Base-by-base conservation (phyloP, 2,113 vertebrate species). In the Hemiprocne comata region DNA sequence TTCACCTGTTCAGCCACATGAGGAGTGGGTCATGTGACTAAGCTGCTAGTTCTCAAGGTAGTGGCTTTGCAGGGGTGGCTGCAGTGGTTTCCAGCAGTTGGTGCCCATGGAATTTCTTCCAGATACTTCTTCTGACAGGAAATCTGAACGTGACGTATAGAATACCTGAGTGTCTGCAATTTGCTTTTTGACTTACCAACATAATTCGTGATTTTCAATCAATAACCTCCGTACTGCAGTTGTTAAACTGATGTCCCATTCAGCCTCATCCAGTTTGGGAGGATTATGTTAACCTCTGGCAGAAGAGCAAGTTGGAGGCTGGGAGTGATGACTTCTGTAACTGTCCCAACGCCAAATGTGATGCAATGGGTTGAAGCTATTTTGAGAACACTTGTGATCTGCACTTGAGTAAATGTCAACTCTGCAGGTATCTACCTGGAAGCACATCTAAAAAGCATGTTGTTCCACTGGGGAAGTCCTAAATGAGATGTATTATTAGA, bases 401-500 rank as follows among this genome's bases (percentile, higher is more conserved):
- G 54, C 60, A 54, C 72, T 72, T 62, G 58, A 79, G 54, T 76
- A 92, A 95, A 76, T n/a, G 31, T 58, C 51, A 26, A 1, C 55
- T 77, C 65, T 66, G n/a, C 55, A 84, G 55, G 51, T 93, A 81
- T 89, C 65, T 74, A 33, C n/a, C 81, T 66, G 46, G 40, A 73
- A 84, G 33, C 6, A 31, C 46, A 71, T 23, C 46, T 72, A 12
- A 78, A 74, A 42, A 94, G 24, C 24, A 28, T 15, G 2, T 24
- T 57, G 14, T 44, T 69, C n/a, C 28, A 53, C 31, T 16, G 12
- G 25, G 25, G 10, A 13, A 87, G 57, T 64, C 62, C n/a, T 75
- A 85, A 65, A 74, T 31, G 58, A 73, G 62, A 62, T 1, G 6
- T 16, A 7, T 17, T 51, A 54, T 57, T 55, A 25, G 38, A 25